A percentile compares a stretch with the other conserved stretches of the same genome.
Conservation (phyloP, 2,113 vertebrate species). For the Phalacrocorax brasilianus region DNA sequence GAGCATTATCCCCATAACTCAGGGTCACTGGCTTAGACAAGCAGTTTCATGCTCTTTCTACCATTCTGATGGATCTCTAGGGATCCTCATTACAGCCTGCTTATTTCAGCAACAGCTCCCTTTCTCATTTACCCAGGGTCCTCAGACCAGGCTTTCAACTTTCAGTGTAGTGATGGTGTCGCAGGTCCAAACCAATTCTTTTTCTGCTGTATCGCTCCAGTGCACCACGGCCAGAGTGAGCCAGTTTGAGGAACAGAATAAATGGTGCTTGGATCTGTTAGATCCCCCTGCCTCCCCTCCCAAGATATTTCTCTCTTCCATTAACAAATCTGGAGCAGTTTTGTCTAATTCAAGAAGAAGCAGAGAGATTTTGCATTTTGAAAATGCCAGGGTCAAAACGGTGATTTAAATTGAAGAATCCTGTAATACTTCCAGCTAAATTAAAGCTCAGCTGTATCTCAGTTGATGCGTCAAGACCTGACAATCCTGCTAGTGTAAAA, state of each 20-base stretch:
- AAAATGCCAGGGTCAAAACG: background rate
- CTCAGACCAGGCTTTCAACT: background rate
- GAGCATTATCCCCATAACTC: background rate
- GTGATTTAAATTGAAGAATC: background rate
- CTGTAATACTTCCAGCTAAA: background rate
- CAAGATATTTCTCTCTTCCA: background rate
- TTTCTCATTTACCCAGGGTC: background rate
- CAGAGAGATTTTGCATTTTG: background rate
- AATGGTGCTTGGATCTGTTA: background rate
- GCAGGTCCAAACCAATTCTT: background rate
- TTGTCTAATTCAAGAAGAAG: background rate
- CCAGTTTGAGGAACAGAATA: background rate
- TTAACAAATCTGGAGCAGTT: background rate
- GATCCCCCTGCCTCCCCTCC: background rate
- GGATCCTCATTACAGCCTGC: background rate
- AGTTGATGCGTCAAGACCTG: background rate
- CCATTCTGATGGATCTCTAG: background rate
- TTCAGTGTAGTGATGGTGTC: background rate
- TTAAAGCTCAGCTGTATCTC: background rate
- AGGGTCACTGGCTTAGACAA: background rate
- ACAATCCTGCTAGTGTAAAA: background rate
- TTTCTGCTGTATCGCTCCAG: background rate
- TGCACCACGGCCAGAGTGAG: fast-evolving
- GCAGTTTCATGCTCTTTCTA: background rate
- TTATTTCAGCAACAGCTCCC: background rate